phyloP scores from a whole-genome alignment of 2,888 invertebrate genomes.

The Athripsodes cinereus region DNA sequence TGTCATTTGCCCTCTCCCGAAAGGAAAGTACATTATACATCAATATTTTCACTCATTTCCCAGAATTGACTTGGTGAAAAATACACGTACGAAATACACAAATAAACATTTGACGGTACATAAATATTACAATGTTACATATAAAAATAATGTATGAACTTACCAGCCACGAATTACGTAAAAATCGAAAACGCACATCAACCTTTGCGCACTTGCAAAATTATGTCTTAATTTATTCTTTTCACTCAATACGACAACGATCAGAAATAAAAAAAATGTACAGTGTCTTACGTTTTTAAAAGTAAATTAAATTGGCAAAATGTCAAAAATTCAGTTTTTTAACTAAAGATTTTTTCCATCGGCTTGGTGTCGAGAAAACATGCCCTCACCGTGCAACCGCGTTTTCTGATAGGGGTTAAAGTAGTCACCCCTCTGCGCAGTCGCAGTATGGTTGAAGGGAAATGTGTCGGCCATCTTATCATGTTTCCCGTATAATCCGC shows the following conservation, averaged over 20 bases:
- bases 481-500: slow-evolving; percentile 10
- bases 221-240: slow-evolving; percentile 5
- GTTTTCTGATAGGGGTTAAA: slow-evolving; percentile 16
- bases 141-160: slow-evolving; percentile 3
- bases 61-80: not conserved
- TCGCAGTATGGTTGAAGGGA: not conserved
- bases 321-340: not conserved
- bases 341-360: not conserved
- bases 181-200: slow-evolving; percentile 17
- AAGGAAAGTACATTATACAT: not conserved
- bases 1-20: not conserved
- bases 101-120: not conserved
- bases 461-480: slow-evolving; percentile 16
- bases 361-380: slow-evolving; percentile 1
- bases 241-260: slow-evolving; percentile 1
- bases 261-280: not conserved
- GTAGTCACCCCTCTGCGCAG: slow-evolving; percentile 1
- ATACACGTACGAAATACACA: too few relatives aligned
- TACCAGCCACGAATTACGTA: slow-evolving; percentile 17
- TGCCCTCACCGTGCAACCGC: slow-evolving; percentile 6
- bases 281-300: not conserved
- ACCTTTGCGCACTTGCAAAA: slow-evolving; percentile 10
- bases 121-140: not conserved
- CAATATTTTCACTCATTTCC: not conserved
- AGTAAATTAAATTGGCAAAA: not conserved